Percentiles rank a stretch among this genome's conserved stretches.
Conservation (phyloP, 1,140 invertebrate species). For the Pissodes strobi region DNA sequence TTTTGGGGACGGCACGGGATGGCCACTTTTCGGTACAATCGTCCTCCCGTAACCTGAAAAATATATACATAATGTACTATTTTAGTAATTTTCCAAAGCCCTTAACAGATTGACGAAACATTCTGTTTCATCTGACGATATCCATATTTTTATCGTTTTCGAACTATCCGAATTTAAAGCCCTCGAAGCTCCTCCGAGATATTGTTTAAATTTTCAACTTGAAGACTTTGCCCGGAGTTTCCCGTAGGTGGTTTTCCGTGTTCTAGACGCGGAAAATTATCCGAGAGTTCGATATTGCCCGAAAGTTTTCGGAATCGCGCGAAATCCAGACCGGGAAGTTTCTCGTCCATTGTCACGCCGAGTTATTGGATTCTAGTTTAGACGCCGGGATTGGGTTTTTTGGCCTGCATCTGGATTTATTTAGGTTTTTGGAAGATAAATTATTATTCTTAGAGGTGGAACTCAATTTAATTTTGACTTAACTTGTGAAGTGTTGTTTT, state of each 20-base stretch:
- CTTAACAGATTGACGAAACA: no score
- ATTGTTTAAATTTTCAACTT: slow-evolving; percentile 35
- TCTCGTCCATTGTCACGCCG: slow-evolving; percentile 14
- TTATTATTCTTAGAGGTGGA: no score
- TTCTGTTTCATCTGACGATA: no score
- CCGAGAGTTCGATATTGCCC: slow-evolving; percentile 29
- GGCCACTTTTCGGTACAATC: slow-evolving; percentile 65
- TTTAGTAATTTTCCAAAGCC: no score
- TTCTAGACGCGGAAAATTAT: slow-evolving; percentile 33
- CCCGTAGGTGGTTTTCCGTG: slow-evolving; percentile 29
- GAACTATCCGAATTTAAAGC: no score
- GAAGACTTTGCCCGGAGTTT: slow-evolving; percentile 16
- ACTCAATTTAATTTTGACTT: no score
- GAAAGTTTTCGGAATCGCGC: slow-evolving; percentile 12
- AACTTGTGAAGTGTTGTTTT: no score
- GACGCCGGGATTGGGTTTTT: no score
- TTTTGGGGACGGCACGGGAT: slow-evolving; percentile 82
- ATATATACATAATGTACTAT: no score
- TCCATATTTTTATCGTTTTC: no score
- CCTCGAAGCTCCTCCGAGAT: slow-evolving; percentile 19
- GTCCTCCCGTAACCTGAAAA: slow-evolving; percentile 52
- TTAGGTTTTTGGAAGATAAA: no score
- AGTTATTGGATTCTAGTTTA: slow-evolving; percentile 24
- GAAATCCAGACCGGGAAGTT: background rate
- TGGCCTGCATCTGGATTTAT: no score